These are phyloP conservation scores for Aegithalos caudatus DNA, from an alignment of 2,113 vertebrate species.

Conservation along the genomic window DNA sequence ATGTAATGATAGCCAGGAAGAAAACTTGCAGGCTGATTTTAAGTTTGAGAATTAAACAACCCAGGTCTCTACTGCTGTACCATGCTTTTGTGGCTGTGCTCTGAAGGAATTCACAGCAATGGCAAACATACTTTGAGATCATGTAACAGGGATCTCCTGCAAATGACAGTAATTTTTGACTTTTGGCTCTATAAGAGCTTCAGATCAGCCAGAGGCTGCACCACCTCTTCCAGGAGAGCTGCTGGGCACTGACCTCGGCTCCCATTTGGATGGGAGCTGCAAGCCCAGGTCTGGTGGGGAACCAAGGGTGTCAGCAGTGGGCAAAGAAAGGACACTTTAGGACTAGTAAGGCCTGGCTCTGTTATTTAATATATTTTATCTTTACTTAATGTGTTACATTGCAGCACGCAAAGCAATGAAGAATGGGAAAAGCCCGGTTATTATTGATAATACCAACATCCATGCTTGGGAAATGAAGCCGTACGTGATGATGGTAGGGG, in stretches of 20 bases:
- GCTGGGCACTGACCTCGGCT: not conserved
- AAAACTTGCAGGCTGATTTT: not conserved
- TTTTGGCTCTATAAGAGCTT: not conserved
- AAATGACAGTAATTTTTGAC: not conserved
- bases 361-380: not conserved
- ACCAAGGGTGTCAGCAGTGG: accelerated
- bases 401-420: slow-evolving; percentile 79
- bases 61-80: not conserved
- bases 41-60: not conserved
- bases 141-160: not conserved
- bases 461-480: slow-evolving; percentile 85
- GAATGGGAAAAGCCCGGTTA: slow-evolving; percentile 76
- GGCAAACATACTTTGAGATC: not conserved
- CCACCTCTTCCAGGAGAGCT: not conserved
- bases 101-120: not conserved
- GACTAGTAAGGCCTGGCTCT: not conserved
- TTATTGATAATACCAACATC: slow-evolving; percentile 84
- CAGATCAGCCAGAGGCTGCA: not conserved
- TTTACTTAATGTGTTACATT: slow-evolving; percentile 67
- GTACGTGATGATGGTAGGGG: slow-evolving; percentile 80
- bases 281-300: not conserved
- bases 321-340: not conserved
- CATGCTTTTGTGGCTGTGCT: not conserved
- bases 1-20: not conserved
- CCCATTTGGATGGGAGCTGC: not conserved